Conservation (phyloP, 2,888 invertebrate species). For the Aricia artaxerxes region DNA sequence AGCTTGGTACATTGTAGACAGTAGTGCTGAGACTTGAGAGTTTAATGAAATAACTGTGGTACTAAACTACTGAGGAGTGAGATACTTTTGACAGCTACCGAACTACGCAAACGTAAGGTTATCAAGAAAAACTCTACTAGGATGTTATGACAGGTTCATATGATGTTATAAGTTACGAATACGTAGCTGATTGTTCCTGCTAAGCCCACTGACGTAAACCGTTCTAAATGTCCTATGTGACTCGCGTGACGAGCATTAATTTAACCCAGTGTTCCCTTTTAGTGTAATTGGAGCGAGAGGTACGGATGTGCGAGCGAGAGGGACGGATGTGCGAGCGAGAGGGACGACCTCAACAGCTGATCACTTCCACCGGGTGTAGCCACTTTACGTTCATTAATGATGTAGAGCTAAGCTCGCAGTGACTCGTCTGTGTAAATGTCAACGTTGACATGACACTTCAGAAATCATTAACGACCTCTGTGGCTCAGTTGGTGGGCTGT, state of each 20-base stretch:
- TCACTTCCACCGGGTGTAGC: constrained; percentile 42
- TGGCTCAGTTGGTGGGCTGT: too few relatives aligned
- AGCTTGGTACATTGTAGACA: too few relatives aligned
- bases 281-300: constrained; percentile 23
- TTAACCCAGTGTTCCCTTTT: constrained; percentile 28
- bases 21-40: too few relatives aligned
- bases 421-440: neutral
- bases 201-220: neutral
- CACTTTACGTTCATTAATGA: constrained; percentile 41
- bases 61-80: too few relatives aligned
- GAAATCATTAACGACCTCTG: too few relatives aligned
- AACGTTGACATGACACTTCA: neutral
- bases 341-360: constrained; percentile 35
- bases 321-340: constrained; percentile 22
- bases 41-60: too few relatives aligned
- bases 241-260: constrained; percentile 27
- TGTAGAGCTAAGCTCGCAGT: constrained; percentile 16
- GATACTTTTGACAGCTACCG: too few relatives aligned
- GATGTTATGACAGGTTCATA: too few relatives aligned
- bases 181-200: neutral
- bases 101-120: too few relatives aligned
- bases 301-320: constrained; percentile 10
- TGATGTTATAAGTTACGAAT: neutral
- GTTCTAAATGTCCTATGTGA: constrained; percentile 12
- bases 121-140: too few relatives aligned